These are phyloP conservation scores for Myopa tessellatipennis DNA, from an alignment of 2,888 invertebrate species.

Conservation along the genomic window DNA sequence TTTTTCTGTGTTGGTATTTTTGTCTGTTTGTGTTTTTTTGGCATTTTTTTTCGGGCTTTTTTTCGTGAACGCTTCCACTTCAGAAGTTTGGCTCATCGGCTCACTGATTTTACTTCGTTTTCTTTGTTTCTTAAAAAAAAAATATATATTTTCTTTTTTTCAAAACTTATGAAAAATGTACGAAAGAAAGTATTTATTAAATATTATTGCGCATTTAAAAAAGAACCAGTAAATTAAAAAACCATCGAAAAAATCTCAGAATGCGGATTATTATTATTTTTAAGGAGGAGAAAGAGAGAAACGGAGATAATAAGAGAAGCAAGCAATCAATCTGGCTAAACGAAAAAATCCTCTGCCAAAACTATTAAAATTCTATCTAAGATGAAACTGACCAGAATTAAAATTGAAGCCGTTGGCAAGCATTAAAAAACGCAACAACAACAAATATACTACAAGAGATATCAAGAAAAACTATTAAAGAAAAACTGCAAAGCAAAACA, in stretches of 20 bases:
- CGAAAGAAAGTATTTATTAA: too few relatives aligned
- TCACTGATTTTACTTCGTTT: too few relatives aligned
- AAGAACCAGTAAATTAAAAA: too few relatives aligned
- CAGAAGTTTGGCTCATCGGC: too few relatives aligned
- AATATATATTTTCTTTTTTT: too few relatives aligned
- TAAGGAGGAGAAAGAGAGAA: not conserved
- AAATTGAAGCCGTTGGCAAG: slow-evolving; percentile 20
- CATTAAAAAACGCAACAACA: not conserved
- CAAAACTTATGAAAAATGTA: too few relatives aligned
- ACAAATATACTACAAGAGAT: not conserved
- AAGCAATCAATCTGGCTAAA: not conserved
- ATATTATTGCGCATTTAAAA: too few relatives aligned
- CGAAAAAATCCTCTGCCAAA: slow-evolving; percentile 8
- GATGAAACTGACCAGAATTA: slow-evolving; percentile 32
- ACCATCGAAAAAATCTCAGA: not conserved
- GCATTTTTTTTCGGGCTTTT: too few relatives aligned
- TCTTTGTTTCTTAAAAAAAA: too few relatives aligned
- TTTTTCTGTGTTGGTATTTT: not conserved
- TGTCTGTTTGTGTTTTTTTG: not conserved
- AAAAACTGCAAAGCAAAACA: not conserved
- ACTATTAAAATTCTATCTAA: slow-evolving; percentile 34
- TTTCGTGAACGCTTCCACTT: too few relatives aligned
- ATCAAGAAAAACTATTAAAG: not conserved
- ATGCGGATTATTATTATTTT: not conserved
- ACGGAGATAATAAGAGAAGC: not conserved